Evolutionary conservation across 2,797 vertebrate species (phyloP).

Genomic region (Takifugu ocellatus): DNA sequence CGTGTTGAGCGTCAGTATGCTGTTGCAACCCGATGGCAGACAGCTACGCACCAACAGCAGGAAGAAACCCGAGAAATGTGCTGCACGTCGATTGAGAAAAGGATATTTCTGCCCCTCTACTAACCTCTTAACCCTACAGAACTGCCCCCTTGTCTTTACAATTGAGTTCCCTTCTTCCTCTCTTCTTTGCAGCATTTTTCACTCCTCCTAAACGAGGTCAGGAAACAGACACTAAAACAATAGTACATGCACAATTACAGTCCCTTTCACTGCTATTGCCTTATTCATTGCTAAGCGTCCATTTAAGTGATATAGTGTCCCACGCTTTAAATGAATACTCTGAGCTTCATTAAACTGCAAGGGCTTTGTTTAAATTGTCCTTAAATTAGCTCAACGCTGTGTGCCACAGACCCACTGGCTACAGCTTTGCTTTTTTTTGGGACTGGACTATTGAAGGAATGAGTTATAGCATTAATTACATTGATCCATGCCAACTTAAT

Average conservation of each 20-base stretch:
- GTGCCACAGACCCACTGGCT: conserved; percentile 15
- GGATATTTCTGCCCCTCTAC: background rate
- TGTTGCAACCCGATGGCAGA: background rate
- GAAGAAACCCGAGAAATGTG: too few species aligned
- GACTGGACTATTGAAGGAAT: conserved; percentile 40
- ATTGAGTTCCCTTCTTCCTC: conserved; percentile 6
- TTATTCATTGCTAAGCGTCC: conserved; percentile 40
- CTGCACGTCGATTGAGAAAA: background rate
- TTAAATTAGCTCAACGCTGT: conserved; percentile 30
- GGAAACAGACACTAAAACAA: conserved; percentile 19
- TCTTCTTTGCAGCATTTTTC: conserved; percentile 16
- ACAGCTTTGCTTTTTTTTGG: conserved; percentile 22
- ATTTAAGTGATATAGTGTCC: conserved; percentile 40
- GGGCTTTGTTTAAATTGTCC: conserved; percentile 32
- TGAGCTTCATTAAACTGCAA: conserved; percentile 39
- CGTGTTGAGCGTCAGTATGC: too few species aligned
- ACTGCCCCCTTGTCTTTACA: too few species aligned
- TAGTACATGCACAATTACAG: conserved; percentile 19
- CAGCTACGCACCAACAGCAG: too few species aligned
- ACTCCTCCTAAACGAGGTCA: conserved; percentile 22
- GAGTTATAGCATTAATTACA: conserved; percentile 69
- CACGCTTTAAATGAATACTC: conserved; percentile 27
- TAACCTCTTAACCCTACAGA: background rate
- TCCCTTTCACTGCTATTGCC: conserved; percentile 39
- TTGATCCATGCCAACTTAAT: conserved; percentile 70